Evolutionary conservation across 1,140 invertebrate genomes (phyloP).

Genomic region (Steinernema feltiae): DNA sequence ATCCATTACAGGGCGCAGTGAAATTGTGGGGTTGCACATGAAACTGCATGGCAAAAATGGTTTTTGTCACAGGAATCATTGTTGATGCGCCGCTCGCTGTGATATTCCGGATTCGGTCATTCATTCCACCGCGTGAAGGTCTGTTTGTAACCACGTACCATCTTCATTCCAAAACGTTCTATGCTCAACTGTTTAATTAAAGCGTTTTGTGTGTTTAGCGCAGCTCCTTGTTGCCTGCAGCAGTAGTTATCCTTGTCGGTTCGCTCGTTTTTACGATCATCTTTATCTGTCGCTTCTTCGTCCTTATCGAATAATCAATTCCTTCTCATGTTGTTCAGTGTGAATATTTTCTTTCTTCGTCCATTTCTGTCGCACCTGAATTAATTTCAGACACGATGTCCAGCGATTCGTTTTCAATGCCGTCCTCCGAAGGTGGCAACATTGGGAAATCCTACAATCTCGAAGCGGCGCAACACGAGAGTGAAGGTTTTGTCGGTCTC

Average conservation of each 20-base stretch:
- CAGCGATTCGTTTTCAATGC: neutral
- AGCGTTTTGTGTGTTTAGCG: too few relatives aligned
- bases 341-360: neutral
- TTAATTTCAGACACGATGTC: neutral
- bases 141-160: too few relatives aligned
- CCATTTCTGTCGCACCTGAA: too few relatives aligned
- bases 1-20: too few relatives aligned
- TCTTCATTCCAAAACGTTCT: too few relatives aligned
- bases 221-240: neutral
- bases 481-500: neutral
- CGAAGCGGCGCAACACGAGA: neutral
- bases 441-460: neutral
- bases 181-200: too few relatives aligned
- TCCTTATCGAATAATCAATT: neutral
- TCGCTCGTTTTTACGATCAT: neutral
- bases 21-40: too few relatives aligned
- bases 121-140: too few relatives aligned
- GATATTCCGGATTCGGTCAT: too few relatives aligned
- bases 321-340: neutral
- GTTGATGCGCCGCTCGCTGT: too few relatives aligned
- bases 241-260: neutral
- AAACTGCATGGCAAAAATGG: too few relatives aligned
- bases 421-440: neutral
- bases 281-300: neutral
- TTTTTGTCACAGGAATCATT: too few relatives aligned